Conservation (phyloP, 2,888 invertebrate genomes). For the Heteromurus nitidus region DNA sequence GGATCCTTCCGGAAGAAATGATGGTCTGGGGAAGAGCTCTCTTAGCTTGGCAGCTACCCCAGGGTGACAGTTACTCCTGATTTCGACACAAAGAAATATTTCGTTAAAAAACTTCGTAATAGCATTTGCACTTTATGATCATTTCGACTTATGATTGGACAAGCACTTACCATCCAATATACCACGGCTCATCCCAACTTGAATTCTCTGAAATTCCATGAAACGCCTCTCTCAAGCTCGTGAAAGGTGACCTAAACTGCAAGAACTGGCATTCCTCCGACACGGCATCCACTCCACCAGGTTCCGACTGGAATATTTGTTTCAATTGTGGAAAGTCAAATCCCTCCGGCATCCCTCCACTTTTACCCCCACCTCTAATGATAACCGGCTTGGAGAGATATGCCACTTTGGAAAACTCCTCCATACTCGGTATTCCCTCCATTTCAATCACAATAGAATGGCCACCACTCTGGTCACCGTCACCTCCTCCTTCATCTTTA, state of each 20-base stretch:
- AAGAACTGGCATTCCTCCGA: slow-evolving; percentile 91
- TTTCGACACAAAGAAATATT: slow-evolving; percentile 74
- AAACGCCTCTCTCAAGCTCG: slow-evolving; percentile 85
- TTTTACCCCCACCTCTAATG: slow-evolving; percentile 82
- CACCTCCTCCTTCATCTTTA: too few relatives aligned
- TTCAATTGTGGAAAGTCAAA: slow-evolving; percentile 69
- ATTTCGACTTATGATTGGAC: neutral
- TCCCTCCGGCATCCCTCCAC: slow-evolving; percentile 56
- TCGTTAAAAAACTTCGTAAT: too few relatives aligned
- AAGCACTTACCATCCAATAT: slow-evolving; percentile 87
- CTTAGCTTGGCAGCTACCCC: slow-evolving; percentile 84
- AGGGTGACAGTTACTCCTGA: slow-evolving; percentile 93
- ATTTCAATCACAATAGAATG: slow-evolving; percentile 65
- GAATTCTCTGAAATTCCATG: slow-evolving; percentile 83
- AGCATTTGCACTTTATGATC: slow-evolving; percentile 64
- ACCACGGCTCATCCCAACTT: slow-evolving; percentile 83
- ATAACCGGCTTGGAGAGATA: slow-evolving; percentile 88
- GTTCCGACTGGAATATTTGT: slow-evolving; percentile 70
- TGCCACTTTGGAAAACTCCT: slow-evolving; percentile 84
- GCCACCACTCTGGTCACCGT: slow-evolving; percentile 13
- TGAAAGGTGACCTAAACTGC: slow-evolving; percentile 89
- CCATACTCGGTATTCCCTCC: slow-evolving; percentile 76
- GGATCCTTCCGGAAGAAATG: slow-evolving; percentile 91
- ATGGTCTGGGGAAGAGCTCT: slow-evolving; percentile 86
- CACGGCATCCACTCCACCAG: slow-evolving; percentile 78